Conservation (phyloP, 1,140 invertebrate species). For the Drosophila rhopaloa region DNA sequence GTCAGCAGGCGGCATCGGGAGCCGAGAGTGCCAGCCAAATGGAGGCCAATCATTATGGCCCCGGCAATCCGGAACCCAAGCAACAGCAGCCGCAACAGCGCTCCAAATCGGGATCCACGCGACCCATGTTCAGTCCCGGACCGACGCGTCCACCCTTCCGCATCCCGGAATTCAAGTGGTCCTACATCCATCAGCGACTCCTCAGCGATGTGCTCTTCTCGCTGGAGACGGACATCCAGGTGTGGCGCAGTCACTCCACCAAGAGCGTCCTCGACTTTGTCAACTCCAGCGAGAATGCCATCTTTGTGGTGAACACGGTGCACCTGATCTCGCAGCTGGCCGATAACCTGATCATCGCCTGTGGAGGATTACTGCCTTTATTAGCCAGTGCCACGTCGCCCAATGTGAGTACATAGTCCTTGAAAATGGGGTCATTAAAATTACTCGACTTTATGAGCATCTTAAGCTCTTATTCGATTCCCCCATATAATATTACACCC, state of each 20-base stretch:
- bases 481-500: too few relatives aligned
- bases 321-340: conserved; percentile 99
- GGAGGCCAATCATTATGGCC: conserved; percentile 90
- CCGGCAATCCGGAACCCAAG: conserved; percentile 8
- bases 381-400: conserved; percentile 99
- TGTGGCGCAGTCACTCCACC: conserved; percentile 94
- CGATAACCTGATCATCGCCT: conserved; percentile 99
- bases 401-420: conserved; percentile 90
- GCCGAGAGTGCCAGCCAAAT: conserved; percentile 39
- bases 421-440: too few relatives aligned
- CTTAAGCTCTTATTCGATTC: too few relatives aligned
- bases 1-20: conserved; percentile 86
- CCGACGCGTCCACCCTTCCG: conserved; percentile 98
- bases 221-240: conserved; percentile 98
- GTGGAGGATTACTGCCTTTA: conserved; percentile 97
- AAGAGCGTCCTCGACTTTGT: conserved; percentile 99
- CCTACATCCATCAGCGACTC: conserved; percentile 98
- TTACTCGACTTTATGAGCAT: too few relatives aligned
- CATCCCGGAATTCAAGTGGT: conserved; percentile 99
- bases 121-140: conserved; percentile 97
- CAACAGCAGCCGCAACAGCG: conserved; percentile 85
- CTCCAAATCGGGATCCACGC: conserved; percentile 86
- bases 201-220: conserved; percentile 98
- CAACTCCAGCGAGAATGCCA: conserved; percentile 98
- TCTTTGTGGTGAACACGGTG: conserved; percentile 99